Conservation (phyloP, 2,888 invertebrate genomes). For the Eulithis testata region DNA sequence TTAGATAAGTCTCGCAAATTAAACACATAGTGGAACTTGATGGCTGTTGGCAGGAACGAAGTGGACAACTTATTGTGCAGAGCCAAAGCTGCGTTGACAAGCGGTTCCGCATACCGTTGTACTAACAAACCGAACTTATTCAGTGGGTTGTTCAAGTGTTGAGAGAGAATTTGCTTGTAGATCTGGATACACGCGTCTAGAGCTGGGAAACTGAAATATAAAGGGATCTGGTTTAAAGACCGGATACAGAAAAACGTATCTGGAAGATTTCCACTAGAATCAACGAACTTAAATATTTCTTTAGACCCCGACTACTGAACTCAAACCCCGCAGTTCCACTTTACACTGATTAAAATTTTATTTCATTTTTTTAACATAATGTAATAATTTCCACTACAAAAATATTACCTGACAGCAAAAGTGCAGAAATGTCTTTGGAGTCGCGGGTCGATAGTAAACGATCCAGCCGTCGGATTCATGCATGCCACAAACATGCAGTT, state of each 20-base stretch:
- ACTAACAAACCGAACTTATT: constrained; percentile 88
- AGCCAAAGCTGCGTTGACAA: constrained; percentile 89
- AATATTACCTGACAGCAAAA: constrained; percentile 89
- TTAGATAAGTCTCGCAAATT: constrained; percentile 96
- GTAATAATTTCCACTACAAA: too few relatives aligned
- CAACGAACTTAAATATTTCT: too few relatives aligned
- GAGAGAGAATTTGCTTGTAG: constrained; percentile 91
- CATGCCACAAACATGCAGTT: constrained; percentile 97
- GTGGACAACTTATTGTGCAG: constrained; percentile 90
- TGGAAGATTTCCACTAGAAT: too few relatives aligned
- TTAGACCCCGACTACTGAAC: too few relatives aligned
- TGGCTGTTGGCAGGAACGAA: constrained; percentile 95
- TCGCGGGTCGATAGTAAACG: constrained; percentile 96
- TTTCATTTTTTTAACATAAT: too few relatives aligned
- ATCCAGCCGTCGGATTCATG: constrained; percentile 98
- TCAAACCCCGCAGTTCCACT: too few relatives aligned
- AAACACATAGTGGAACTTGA: constrained; percentile 97
- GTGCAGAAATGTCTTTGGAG: constrained; percentile 95
- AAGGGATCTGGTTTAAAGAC: too few relatives aligned
- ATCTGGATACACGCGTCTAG: constrained; percentile 92
- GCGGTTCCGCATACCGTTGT: constrained; percentile 82
- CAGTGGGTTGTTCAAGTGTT: constrained; percentile 87
- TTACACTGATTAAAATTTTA: too few relatives aligned
- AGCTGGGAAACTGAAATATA: constrained; percentile 89
- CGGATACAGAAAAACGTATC: too few relatives aligned